These are phyloP conservation scores for Gyps fulvus DNA, from an alignment of 2,113 vertebrate species.

Conservation along the genomic window DNA sequence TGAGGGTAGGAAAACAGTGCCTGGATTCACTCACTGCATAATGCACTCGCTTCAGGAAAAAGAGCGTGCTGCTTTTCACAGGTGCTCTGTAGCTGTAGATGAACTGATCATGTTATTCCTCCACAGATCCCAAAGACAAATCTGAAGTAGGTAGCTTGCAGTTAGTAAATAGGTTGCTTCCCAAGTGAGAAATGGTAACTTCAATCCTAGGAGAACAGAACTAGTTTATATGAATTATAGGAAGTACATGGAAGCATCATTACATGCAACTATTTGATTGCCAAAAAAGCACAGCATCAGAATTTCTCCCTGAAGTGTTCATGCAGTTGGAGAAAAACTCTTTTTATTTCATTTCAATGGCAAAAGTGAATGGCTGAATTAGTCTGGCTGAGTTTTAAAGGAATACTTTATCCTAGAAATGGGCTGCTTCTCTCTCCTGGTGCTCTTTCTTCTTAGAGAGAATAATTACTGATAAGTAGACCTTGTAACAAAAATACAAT, in stretches of 20 bases:
- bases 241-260: not conserved
- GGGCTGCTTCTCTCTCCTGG: not conserved
- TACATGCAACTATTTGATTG: not conserved
- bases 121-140: not conserved
- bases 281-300: not conserved
- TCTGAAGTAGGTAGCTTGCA: not conserved
- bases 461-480: slow-evolving; percentile 32
- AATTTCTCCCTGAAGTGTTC: slow-evolving; percentile 3
- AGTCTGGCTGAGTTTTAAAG: slow-evolving; percentile 26
- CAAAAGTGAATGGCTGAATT: not conserved
- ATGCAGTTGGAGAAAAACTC: not conserved
- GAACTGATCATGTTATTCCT: not conserved
- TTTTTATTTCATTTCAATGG: not conserved
- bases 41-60: not conserved
- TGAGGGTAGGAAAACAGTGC: not conserved
- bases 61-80: not conserved
- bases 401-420: slow-evolving; percentile 21
- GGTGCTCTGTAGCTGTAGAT: not conserved
- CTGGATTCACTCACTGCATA: not conserved
- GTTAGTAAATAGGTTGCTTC: not conserved
- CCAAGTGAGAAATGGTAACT: not conserved
- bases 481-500: slow-evolving; percentile 10
- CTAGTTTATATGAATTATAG: not conserved
- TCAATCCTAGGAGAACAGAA: not conserved
- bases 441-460: not conserved